Evolutionary conservation across 2,797 vertebrate species (phyloP), one percentile per base, ranked within the genome.

Genomic region (Sebastolobus altivelis): DNA sequence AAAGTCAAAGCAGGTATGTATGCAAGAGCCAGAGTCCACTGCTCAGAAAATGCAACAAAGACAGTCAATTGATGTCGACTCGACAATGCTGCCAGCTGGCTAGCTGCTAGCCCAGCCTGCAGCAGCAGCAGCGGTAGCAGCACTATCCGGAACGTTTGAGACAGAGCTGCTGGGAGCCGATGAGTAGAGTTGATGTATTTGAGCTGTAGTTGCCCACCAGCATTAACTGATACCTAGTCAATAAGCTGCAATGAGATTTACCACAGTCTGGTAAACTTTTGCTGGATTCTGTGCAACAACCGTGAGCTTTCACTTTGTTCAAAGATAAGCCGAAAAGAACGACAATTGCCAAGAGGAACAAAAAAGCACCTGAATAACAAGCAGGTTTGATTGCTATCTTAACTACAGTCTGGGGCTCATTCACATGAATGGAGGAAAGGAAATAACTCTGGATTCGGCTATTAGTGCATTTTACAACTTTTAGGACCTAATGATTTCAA

Each of bases 41-140:
- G 29, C 33, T 56, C 18, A 72, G 70, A 74, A 79, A 73, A 87
- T 46, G 65, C 58, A 80, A 75, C 56, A 79, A 66, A 84, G 55
- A 49, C 46, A 65, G 52, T 58, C 13, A 8, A 16, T 25, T 6
- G 35, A 59, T 70, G 72, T 66, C 33, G 70, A 60, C 27, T 66
- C 33, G 70, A 60, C 27, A 58, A 40, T 62, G 54, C 20, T 72
- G 65, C 71, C 69, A 83, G 87, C 65, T 73, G 67, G 76, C 65
- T 43, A 12, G 69, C 66, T 14, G n/a, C 22, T 66, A 70, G 5
- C 22, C 6, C 69, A 74, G 74, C 71, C 67, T 16, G 33, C 43
- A 67, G 65, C 68, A 52, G 43, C 49, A 27, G 25, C 40, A 70
- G 52, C 33, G 49, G n/a, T 22, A 11, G 46, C 16, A n/a, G 49